Evolutionary conservation across 2,113 vertebrate species (phyloP).

Genomic region (Panurus biarmicus): DNA sequence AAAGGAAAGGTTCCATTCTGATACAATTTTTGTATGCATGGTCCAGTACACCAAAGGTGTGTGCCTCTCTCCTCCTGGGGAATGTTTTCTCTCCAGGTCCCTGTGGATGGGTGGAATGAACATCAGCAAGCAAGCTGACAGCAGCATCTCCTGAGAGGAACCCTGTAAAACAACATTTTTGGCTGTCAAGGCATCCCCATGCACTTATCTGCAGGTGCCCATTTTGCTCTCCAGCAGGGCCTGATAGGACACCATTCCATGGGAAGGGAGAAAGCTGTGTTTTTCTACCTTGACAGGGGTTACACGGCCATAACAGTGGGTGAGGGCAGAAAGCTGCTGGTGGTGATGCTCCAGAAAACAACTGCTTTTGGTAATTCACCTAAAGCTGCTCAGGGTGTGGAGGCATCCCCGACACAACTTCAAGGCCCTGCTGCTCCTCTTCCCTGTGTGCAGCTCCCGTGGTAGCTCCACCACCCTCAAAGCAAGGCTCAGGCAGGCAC

Average conservation of each 20-base stretch:
- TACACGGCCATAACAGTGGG: fast-evolving
- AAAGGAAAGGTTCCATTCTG: neutral
- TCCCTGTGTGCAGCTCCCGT: neutral
- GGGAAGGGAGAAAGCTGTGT: fast-evolving
- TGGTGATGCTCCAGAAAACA: fast-evolving
- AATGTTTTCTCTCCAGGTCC: neutral
- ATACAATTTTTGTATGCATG: neutral
- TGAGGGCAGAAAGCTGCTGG: neutral
- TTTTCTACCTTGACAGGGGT: neutral
- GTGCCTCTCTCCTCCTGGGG: neutral
- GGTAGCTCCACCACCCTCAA: neutral
- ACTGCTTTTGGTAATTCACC: neutral
- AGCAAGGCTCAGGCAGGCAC: neutral
- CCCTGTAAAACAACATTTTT: neutral
- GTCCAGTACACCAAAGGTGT: neutral
- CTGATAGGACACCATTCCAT: neutral
- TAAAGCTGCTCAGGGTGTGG: neutral
- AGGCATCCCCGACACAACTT: neutral
- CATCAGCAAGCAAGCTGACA: neutral
- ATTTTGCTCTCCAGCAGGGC: neutral
- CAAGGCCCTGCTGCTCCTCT: neutral
- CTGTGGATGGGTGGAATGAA: neutral
- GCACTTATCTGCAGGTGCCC: fast-evolving
- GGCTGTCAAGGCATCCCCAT: fast-evolving
- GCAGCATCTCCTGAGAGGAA: neutral